These are phyloP conservation scores for Arothron firmamentum DNA, from an alignment of 2,113 vertebrate genomes.

Conservation along the genomic window DNA sequence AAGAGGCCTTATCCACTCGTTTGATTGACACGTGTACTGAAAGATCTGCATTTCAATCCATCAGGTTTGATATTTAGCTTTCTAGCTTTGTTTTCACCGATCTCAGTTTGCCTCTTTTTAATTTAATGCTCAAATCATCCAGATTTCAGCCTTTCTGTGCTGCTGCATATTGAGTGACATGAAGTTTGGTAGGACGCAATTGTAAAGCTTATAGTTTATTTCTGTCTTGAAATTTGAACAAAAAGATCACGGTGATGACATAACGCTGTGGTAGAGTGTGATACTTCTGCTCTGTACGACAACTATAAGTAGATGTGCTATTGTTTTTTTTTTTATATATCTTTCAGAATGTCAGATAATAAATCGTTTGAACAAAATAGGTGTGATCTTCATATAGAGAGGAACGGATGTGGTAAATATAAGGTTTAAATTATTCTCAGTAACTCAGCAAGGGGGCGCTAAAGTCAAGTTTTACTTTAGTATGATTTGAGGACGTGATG, in stretches of 20 bases:
- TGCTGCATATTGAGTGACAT: constrained; percentile 22
- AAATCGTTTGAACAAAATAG: constrained; percentile 44
- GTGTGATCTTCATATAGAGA: neutral
- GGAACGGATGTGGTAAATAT: neutral
- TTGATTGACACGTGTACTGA: constrained; percentile 38
- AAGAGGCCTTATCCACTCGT: constrained; percentile 56
- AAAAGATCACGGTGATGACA: constrained; percentile 56
- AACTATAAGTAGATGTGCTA: constrained; percentile 43
- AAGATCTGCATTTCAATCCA: constrained; percentile 30
- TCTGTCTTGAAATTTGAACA: constrained; percentile 21
- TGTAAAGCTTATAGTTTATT: constrained; percentile 30
- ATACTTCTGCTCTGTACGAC: constrained; percentile 38
- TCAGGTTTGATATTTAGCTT: constrained; percentile 26
- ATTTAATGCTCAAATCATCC: constrained; percentile 7
- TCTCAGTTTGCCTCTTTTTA: neutral
- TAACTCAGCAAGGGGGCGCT: neutral
- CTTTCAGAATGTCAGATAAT: constrained; percentile 48
- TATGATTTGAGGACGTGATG: too few species aligned
- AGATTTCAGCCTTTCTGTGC: constrained; percentile 18
- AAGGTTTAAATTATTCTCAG: neutral
- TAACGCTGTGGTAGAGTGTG: constrained; percentile 69
- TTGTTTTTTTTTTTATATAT: constrained; percentile 52
- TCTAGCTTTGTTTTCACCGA: constrained; percentile 21
- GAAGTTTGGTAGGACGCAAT: too few species aligned
- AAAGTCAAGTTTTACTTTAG: neutral